Evolutionary conservation across 2,888 invertebrate genomes (phyloP).

Genomic region (Zaprionus lineosus): DNA sequence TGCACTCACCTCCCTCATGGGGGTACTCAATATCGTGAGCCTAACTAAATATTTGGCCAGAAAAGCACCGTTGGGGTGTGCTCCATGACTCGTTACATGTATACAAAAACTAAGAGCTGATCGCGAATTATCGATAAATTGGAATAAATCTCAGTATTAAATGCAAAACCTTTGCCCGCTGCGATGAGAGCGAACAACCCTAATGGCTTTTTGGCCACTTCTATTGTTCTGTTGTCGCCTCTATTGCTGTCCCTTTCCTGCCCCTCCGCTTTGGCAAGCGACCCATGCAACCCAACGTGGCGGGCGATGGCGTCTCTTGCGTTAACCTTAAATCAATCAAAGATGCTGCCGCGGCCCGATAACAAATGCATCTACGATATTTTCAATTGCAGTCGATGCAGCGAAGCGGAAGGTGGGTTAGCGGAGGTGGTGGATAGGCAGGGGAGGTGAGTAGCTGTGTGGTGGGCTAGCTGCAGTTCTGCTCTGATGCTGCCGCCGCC

Average conservation of each 20-base stretch:
- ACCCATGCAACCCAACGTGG: conserved; percentile 22
- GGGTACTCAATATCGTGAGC: conserved; percentile 33
- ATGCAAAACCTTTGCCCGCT: no score
- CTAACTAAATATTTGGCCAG: no score
- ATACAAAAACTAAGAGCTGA: no score
- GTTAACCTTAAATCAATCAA: conserved; percentile 79
- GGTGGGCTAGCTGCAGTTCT: conserved; percentile 1
- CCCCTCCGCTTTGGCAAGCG: conserved; percentile 65
- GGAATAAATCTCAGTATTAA: no score
- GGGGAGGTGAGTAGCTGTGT: background rate
- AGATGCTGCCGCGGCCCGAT: conserved; percentile 59
- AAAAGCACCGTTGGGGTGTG: no score
- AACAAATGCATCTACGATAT: conserved; percentile 46
- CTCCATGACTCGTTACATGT: no score
- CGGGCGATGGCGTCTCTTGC: conserved; percentile 61
- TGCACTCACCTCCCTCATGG: no score
- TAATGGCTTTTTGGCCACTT: conserved; percentile 29
- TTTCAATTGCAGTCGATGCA: conserved; percentile 10
- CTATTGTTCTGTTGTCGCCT: conserved; percentile 20
- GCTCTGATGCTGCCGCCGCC: conserved; percentile 38
- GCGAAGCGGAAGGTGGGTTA: background rate
- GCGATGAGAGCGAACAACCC: conserved; percentile 34
- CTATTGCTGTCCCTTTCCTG: conserved; percentile 24
- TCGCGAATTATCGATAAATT: no score
- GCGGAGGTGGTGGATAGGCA: background rate